These are phyloP conservation scores for Aphis gossypii DNA, from an alignment of 1,140 invertebrate species.

Conservation along the genomic window DNA sequence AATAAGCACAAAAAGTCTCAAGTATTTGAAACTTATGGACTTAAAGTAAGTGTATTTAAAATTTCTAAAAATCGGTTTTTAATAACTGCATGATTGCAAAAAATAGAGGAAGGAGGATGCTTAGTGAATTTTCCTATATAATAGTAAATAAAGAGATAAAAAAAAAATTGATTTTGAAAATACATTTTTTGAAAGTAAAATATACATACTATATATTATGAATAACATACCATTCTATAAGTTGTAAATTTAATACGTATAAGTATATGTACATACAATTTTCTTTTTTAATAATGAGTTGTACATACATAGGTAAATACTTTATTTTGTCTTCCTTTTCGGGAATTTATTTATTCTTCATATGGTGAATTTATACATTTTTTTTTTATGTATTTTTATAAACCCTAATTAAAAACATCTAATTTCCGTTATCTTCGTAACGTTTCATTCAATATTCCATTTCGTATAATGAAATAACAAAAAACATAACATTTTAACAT, in stretches of 20 bases:
- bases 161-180: not conserved
- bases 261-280: not conserved
- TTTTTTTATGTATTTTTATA: not conserved
- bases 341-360: not conserved
- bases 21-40: too few relatives aligned
- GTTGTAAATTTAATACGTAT: not conserved
- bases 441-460: not conserved
- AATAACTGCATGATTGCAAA: too few relatives aligned
- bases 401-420: not conserved
- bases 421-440: not conserved
- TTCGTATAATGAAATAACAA: not conserved
- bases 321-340: not conserved
- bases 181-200: not conserved
- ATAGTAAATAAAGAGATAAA: not conserved
- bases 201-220: not conserved
- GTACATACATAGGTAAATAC: not conserved
- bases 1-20: too few relatives aligned
- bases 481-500: slow-evolving; percentile 13
- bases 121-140: not conserved
- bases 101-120: too few relatives aligned
- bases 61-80: too few relatives aligned
- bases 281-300: not conserved
- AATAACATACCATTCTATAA: not conserved
- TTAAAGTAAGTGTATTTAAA: too few relatives aligned
- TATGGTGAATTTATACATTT: not conserved